A percentile compares a stretch with the other conserved stretches of the same genome.
Evolutionary conservation across 2,113 vertebrate genomes (phyloP).

Genomic region (Dasypus novemcinctus): DNA sequence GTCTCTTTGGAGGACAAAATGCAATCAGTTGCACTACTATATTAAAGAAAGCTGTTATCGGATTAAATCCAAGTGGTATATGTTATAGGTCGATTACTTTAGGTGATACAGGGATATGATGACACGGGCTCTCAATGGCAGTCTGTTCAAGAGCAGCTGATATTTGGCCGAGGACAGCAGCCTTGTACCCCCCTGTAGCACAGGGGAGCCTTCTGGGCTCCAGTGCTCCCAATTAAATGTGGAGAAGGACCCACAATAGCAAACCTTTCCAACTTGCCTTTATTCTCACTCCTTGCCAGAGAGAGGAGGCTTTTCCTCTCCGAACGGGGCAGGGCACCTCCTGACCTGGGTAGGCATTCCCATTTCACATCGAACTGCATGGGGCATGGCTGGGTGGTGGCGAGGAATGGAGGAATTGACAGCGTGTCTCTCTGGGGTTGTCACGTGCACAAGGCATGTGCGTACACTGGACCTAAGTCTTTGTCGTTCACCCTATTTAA

Average conservation of each 20-base stretch:
- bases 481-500: background rate
- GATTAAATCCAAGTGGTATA: background rate
- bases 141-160: background rate
- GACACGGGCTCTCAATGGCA: accelerated
- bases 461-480: accelerated
- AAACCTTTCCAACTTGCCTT: background rate
- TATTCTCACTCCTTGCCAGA: background rate
- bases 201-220: background rate
- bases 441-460: background rate
- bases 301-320: background rate
- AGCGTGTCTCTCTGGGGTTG: background rate
- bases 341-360: background rate
- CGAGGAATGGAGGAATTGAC: accelerated
- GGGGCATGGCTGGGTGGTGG: no score
- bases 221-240: background rate
- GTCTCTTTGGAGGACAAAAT: no score
- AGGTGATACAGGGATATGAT: background rate
- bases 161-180: background rate
- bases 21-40: no score
- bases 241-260: background rate
- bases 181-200: accelerated
- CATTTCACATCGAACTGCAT: background rate
- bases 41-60: background rate
- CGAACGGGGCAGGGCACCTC: no score
- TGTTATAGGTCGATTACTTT: background rate